Evolutionary conservation across 2,888 invertebrate genomes (phyloP).

Genomic region (Macrosiphum euphorbiae): DNA sequence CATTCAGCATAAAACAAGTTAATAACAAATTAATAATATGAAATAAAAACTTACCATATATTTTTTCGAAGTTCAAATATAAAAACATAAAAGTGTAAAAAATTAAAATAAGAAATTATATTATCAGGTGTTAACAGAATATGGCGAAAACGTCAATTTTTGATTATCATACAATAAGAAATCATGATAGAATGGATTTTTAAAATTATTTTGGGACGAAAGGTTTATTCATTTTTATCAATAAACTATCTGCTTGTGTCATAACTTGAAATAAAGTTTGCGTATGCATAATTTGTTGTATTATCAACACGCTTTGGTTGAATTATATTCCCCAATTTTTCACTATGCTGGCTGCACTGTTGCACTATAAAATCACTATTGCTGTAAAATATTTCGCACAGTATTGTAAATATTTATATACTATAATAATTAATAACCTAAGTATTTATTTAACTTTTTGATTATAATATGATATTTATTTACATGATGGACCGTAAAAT

Average conservation of each 20-base stretch:
- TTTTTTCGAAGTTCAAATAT: no score
- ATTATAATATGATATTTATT: not conserved
- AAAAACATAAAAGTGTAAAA: no score
- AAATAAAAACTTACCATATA: no score
- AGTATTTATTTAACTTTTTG: not conserved
- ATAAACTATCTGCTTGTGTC: not conserved
- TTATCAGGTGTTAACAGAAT: no score
- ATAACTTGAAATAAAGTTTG: not conserved
- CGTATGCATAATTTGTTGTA: not conserved
- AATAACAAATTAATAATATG: no score
- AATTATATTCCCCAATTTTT: not conserved
- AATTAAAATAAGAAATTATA: no score
- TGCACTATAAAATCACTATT: not conserved
- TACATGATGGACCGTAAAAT: not conserved
- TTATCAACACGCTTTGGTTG: conserved; percentile 1
- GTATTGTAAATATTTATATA: not conserved
- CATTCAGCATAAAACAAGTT: no score
- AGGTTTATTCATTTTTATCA: not conserved
- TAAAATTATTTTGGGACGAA: not conserved
- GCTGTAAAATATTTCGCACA: conserved; percentile 31
- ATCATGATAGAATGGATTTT: no score
- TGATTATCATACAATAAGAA: no score
- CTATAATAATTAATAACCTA: not conserved
- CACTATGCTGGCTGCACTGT: not conserved
- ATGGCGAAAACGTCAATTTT: no score